Conservation (phyloP, 2,113 vertebrate genomes). For the Datnioides undecimradiatus region DNA sequence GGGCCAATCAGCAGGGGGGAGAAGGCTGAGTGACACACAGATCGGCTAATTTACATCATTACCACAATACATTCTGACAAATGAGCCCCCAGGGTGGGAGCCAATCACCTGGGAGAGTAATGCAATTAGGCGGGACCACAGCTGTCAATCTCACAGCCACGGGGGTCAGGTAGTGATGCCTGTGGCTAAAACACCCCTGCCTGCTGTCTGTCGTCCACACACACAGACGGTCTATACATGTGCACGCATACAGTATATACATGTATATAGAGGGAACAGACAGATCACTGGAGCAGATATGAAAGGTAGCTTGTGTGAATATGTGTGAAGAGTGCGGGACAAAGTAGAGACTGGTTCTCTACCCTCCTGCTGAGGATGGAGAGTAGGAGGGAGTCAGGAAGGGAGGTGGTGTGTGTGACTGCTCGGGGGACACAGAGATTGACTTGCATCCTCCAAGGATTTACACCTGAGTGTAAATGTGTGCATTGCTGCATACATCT, state of each 20-base stretch:
- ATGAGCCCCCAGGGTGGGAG: conserved; percentile 83
- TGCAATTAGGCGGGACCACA: conserved; percentile 86
- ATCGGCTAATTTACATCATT: conserved; percentile 85
- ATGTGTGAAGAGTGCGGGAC: neutral
- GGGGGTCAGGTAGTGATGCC: conserved; percentile 74
- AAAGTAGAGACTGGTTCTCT: conserved; percentile 31
- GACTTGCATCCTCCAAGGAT: conserved; percentile 63
- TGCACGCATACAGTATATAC: conserved; percentile 17
- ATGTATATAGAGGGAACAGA: conserved; percentile 23
- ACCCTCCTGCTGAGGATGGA: conserved; percentile 48
- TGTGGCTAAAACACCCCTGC: conserved; percentile 75
- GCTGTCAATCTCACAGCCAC: conserved; percentile 83
- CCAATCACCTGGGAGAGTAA: conserved; percentile 85
- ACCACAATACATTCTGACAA: conserved; percentile 84
- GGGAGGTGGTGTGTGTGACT: conserved; percentile 10
- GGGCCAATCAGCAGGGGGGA: conserved; percentile 80
- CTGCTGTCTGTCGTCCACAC: conserved; percentile 60
- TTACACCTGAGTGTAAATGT: conserved; percentile 45
- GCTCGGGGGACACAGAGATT: conserved; percentile 64
- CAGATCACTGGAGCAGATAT: conserved; percentile 23
- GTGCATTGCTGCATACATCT: conserved; percentile 52
- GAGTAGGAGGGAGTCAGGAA: conserved; percentile 25
- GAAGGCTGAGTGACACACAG: conserved; percentile 80
- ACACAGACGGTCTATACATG: conserved; percentile 3
- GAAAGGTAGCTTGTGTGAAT: neutral